phyloP scores from a whole-genome alignment of 2,113 vertebrate species.

The Melanerpes aurifrons region DNA sequence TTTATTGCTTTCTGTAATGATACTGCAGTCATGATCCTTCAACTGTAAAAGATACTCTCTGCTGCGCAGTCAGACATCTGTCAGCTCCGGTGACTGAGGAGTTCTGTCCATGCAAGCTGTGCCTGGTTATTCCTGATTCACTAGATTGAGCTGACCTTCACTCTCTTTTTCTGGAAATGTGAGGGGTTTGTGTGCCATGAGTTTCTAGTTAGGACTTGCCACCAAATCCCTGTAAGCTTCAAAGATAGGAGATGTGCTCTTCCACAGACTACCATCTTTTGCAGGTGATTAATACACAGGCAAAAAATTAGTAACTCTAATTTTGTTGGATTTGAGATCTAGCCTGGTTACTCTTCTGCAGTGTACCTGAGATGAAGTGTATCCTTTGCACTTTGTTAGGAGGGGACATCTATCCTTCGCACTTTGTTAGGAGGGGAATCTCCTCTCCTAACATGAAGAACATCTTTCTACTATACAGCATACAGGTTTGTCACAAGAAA shows the following conservation, averaged over 20 bases:
- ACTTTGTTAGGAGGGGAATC: not conserved
- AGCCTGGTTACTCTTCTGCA: not conserved
- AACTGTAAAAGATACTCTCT: not conserved
- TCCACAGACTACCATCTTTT: not conserved
- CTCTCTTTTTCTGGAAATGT: not conserved
- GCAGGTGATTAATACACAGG: not conserved
- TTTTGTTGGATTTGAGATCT: not conserved
- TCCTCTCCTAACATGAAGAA: not conserved
- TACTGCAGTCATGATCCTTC: not conserved
- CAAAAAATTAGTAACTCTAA: not conserved
- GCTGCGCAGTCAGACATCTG: not conserved
- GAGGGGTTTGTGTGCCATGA: not conserved
- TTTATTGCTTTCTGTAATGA: not conserved
- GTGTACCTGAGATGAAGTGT: not conserved
- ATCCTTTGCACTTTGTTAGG: not conserved
- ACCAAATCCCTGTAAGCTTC: not conserved
- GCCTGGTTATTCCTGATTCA: not conserved
- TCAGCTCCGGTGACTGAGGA: accelerated
- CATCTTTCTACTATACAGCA: not conserved
- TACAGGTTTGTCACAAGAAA: not conserved
- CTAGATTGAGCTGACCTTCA: not conserved
- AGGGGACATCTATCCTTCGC: not conserved
- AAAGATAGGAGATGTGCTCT: not conserved
- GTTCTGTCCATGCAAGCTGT: not conserved
- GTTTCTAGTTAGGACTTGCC: not conserved